Base-by-base conservation (phyloP, 2,888 invertebrate genomes). In the Griposia aprilina region DNA sequence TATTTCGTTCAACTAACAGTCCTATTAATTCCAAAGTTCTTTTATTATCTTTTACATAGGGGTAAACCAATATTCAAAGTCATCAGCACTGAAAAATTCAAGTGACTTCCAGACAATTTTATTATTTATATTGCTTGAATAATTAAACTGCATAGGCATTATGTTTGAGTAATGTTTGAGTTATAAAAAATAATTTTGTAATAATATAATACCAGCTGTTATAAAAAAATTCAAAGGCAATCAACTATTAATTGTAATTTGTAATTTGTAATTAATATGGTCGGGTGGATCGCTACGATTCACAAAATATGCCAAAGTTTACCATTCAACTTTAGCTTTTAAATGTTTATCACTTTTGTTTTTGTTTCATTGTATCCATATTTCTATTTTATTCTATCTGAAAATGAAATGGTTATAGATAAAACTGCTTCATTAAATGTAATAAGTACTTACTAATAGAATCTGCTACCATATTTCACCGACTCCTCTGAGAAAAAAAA, bases 181-280 rank as follows among this genome's bases (percentile, higher is more conserved):
- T 20, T 17, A 13, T 50, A 41, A 68, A 65, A 48, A n/a, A 57
- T 13, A 30, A 13, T 8, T 62, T n/a, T n/a, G n/a, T n/a, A n/a
- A n/a, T 26, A 30, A 41, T 59, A 59, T 7, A 76, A 17, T 60
- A 73, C 52, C 15, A 74, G 23, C 15, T 60, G 76, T 68, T 75
- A 41, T 8, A 45, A 75, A 72, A 83, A 67, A 78, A 57, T 30
- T 70, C 78, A 81, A 36, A 83, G 83, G 78, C 36, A 41, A 66
- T 26, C 70, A 17, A 41, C 41, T 62, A n/a, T 60, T 66, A 3
- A 50, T 60, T 48, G 30, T 66, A 62, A 59, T 15, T 60, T 48
- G 30, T 66, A 62, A 59, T 15, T 10, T 20, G 20, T 20, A 30
- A 70, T 59, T 55, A 36, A 55, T 67, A 41, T 48, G 23, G 23